These are phyloP conservation scores for Gallirallus australis DNA, from an alignment of 2,797 vertebrate genomes.

Conservation along the genomic window DNA sequence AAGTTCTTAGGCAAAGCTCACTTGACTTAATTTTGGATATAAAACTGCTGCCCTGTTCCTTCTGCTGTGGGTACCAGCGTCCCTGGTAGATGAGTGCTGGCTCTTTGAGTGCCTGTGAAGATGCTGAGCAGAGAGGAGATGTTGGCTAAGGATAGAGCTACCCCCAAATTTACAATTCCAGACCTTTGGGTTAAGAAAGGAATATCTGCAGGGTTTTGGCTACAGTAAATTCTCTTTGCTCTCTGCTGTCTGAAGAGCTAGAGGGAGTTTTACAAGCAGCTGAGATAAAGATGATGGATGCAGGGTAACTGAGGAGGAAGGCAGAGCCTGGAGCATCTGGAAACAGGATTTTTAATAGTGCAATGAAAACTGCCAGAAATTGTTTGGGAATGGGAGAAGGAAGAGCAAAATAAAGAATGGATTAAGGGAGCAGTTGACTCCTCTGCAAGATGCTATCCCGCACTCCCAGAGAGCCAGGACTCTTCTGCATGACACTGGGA, in stretches of 20 bases:
- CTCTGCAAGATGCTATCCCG: background rate
- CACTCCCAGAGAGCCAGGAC: fast-evolving
- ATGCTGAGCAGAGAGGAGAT: background rate
- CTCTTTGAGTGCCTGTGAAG: background rate
- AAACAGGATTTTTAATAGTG: background rate
- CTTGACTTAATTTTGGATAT: background rate
- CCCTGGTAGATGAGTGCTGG: background rate
- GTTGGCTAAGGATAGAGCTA: background rate
- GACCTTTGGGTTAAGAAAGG: background rate
- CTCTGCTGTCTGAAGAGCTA: background rate
- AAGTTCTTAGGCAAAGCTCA: background rate
- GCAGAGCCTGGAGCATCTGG: background rate
- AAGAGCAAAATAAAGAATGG: background rate
- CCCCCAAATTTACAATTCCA: background rate
- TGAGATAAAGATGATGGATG: background rate
- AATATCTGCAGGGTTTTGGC: background rate
- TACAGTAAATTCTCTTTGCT: background rate
- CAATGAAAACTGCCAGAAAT: background rate
- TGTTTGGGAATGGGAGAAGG: background rate
- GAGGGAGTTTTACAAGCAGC: background rate
- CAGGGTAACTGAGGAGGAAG: background rate
- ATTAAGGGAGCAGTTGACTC: background rate
- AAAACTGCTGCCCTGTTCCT: background rate
- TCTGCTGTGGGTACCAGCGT: fast-evolving
- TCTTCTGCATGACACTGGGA: background rate